Base-by-base conservation (phyloP, 2,113 vertebrate genomes). In the Sprattus sprattus region DNA sequence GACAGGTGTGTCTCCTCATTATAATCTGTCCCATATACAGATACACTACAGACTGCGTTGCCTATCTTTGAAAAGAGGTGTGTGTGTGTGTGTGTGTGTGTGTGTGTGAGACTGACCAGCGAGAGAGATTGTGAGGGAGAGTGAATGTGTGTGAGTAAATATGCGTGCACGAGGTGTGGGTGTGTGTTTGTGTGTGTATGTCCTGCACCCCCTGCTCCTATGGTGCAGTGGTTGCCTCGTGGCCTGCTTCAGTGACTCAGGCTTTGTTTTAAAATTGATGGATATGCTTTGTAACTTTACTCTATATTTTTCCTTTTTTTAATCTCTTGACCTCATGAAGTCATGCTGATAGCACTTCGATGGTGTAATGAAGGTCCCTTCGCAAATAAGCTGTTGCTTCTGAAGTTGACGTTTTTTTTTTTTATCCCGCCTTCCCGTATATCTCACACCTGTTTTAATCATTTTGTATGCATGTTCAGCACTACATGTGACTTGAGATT, bases 331-430 rank as follows among this genome's bases (percentile, higher is more conserved):
- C 83, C 32, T 32, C 8, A 82, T 90, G 81, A 91, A 89, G 87
- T 39, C 90, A 90, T 87, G 80, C 18, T 16, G 82, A 85, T 88
- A 94, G 93, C 94, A 93, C 93, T 94, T 93, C 89, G 82, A 84
- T 87, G 87, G 28, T 89, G 90, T 87, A 84, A 46, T 47, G 84
- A 88, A 83, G 88, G 87, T 88, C 88, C 90, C 88, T 32, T 86
- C 88, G 75, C 83, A 87, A 88, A 93, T 93, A 94, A 94, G 91
- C 93, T 95, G 92, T 89, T 88, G 85, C 89, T 88, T 18, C 71
- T 39, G 84, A 83, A 52, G 81, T 32, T 86, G 22, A 83, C 44
- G 44, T 46, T 71, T 20, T 52, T 80, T 87, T n/a, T 47, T 46
- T n/a, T 67, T n/a, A 11, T 39, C 39, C 2, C 39, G 39, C 39